Percentiles rank a stretch among this genome's conserved stretches.
Evolutionary conservation across 2,113 vertebrate genomes (phyloP).

Genomic region (Strigops habroptila): DNA sequence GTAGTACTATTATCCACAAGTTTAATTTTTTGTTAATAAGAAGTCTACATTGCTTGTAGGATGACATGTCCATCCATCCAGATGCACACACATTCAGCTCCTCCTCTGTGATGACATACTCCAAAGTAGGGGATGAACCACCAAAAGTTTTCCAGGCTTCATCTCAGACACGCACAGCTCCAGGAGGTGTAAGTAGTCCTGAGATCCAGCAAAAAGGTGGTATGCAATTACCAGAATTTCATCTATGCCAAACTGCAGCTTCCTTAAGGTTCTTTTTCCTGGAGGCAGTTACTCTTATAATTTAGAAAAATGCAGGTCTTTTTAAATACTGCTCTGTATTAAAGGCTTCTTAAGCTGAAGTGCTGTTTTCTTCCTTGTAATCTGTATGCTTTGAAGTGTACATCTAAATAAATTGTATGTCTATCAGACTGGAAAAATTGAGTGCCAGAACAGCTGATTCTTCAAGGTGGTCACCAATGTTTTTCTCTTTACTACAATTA

Average conservation of each 20-base stretch:
- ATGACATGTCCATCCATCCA: conserved; percentile 74
- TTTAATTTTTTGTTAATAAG: background rate
- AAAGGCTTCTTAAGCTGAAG: background rate
- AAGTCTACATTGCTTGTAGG: conserved; percentile 62
- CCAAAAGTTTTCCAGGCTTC: conserved; percentile 91
- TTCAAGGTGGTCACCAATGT: rapidly evolving
- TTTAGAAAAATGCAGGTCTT: background rate
- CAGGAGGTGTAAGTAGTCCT: conserved; percentile 86
- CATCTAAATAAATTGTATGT: background rate
- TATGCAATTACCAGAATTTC: background rate
- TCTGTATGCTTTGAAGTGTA: background rate
- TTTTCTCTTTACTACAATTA: background rate
- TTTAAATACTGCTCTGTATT: background rate
- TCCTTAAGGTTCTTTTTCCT: background rate
- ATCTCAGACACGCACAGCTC: conserved; percentile 81
- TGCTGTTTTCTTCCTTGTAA: background rate
- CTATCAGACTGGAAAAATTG: background rate
- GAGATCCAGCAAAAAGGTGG: background rate
- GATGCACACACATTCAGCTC: conserved; percentile 85
- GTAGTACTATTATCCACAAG: background rate
- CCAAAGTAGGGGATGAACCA: conserved; percentile 86
- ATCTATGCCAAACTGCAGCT: background rate
- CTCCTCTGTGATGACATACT: conserved; percentile 91
- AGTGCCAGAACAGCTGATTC: background rate
- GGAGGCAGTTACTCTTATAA: background rate